Conservation (phyloP, 1,140 invertebrate genomes). For the Pseudomyrmex cubaensis region DNA sequence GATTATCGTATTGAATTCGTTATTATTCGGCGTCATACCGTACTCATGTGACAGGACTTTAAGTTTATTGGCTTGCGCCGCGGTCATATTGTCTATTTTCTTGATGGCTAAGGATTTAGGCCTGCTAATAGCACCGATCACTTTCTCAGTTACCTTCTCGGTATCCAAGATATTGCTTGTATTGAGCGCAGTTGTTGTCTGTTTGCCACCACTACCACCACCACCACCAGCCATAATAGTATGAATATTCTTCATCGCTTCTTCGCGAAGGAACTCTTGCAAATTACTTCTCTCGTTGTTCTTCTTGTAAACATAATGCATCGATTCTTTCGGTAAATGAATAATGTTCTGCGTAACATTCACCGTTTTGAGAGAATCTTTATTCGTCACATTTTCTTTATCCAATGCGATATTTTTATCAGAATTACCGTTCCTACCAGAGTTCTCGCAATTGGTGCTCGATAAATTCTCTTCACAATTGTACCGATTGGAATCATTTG, state of each 20-base stretch:
- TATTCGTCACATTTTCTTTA: conserved; percentile 12
- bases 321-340: not conserved
- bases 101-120: conserved; percentile 67
- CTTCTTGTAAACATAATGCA: conserved; percentile 45
- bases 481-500: not conserved
- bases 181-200: not conserved
- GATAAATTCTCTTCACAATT: not conserved
- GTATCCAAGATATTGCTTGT: conserved; percentile 2
- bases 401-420: not conserved
- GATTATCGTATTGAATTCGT: conserved; percentile 66
- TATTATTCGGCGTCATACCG: conserved; percentile 80
- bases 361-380: not conserved
- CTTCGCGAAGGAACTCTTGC: conserved; percentile 52
- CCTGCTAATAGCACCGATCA: conserved; percentile 50
- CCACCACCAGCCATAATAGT: conserved; percentile 5
- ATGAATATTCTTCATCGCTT: conserved; percentile 34
- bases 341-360: not conserved
- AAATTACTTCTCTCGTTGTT: conserved; percentile 60
- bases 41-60: conserved; percentile 74
- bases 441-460: not conserved
- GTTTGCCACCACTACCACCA: not conserved
- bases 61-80: conserved; percentile 72
- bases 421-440: not conserved
- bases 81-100: conserved; percentile 74
- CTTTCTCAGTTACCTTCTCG: conserved; percentile 18